phyloP scores from a whole-genome alignment of 2,113 vertebrate genomes.

The Zapornia atra region DNA sequence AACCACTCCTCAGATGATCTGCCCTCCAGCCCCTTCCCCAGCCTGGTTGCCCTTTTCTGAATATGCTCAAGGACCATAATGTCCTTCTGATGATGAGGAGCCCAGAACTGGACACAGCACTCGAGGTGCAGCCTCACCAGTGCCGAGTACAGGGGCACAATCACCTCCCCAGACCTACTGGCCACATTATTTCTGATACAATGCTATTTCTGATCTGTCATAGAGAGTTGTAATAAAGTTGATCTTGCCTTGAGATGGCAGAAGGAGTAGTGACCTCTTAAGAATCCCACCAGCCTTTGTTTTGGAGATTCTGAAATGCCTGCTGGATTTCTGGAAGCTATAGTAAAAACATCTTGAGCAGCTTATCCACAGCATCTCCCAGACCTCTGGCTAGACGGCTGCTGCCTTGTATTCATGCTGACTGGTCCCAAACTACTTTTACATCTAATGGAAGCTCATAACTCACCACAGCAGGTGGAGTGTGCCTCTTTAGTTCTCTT shows the following conservation, averaged over 20 bases:
- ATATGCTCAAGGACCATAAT: too few species aligned
- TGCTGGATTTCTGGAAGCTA: not conserved
- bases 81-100: too few species aligned
- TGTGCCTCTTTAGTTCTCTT: not conserved
- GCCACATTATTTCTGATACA: too few species aligned
- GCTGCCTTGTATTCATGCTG: not conserved
- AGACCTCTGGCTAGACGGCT: not conserved
- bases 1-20: too few species aligned
- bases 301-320: not conserved
- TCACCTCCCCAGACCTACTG: too few species aligned
- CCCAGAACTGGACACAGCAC: too few species aligned
- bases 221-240: not conserved
- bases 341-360: not conserved
- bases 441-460: not conserved
- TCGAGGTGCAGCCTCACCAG: too few species aligned
- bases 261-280: not conserved
- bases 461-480: not conserved
- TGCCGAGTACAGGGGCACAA: too few species aligned
- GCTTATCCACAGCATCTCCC: not conserved
- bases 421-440: not conserved
- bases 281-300: not conserved
- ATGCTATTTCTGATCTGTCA: not conserved
- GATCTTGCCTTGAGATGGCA: not conserved
- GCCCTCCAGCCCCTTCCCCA: too few species aligned
- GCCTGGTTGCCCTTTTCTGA: too few species aligned